Evolutionary conservation across 2,888 invertebrate species (phyloP), one percentile per base, ranked within the genome.

Genomic region (Orchesella flavescens): DNA sequence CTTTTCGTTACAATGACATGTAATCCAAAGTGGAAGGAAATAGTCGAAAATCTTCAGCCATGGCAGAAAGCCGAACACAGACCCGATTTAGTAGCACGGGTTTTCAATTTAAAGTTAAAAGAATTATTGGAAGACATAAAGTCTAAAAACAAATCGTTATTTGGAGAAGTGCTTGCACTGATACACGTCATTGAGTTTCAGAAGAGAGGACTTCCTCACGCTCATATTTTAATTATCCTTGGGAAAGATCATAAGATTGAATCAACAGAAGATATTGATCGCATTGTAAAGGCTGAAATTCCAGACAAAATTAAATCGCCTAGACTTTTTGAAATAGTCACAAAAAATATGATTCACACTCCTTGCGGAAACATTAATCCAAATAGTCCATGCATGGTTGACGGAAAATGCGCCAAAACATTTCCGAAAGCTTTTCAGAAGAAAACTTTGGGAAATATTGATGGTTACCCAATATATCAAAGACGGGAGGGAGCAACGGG

Each of bases 1-100:
- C 85, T 90, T 17, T 91, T 91, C 86, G 84, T 91, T 4, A 91
- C 90, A 10, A 88, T 90, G 84, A 90, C 91, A 1, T 90, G 90
- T 84, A 91, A 91, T 88, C 90, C 90, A 1, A 89, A 89, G 74
- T 91, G 90, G 90, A 77, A 72, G 19, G 90, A 91, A 88, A 89
- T 89, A 12, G 24, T 19, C 9, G 81, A 84, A 5, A 85, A 82
- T 69, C 43, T 89, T n/a, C 43, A 85, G 46, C 49, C 34, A 15
- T 61, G 77, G 23, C 77, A 89, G 84, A 34, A 15, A 17, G n/a
- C 86, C 3, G 19, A 71, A 13, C 55, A 88, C 84, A 65, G 89
- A 15, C 89, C 88, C 0, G 89, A 89, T 61, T 68, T 89, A n/a
- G 76, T 88, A 13, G 85, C 87, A 10, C 34, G 86, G 68, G 87